Percentiles rank a stretch among this genome's conserved stretches.
Conservation (phyloP, 2,888 invertebrate genomes). For the Cordilura impudica region DNA sequence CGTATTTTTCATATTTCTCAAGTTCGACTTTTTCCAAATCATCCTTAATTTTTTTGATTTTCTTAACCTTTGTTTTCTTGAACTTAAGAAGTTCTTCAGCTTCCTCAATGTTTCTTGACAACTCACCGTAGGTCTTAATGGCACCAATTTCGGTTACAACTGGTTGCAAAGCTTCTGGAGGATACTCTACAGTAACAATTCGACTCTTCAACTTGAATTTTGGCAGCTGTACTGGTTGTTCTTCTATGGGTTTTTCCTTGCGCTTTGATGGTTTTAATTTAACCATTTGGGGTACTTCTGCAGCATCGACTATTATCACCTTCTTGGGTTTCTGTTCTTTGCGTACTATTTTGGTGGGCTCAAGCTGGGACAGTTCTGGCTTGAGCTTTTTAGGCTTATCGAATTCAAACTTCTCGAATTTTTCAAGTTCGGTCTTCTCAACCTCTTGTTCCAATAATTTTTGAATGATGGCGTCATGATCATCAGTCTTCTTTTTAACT, state of each 20-base stretch:
- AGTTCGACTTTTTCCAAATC: slow-evolving; percentile 81
- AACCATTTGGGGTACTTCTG: slow-evolving; percentile 81
- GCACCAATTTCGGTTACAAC: slow-evolving; percentile 80
- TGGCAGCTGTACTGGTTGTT: slow-evolving; percentile 82
- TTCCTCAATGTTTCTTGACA: slow-evolving; percentile 86
- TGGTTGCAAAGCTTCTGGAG: slow-evolving; percentile 80
- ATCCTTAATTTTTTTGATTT: slow-evolving; percentile 81
- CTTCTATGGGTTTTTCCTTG: slow-evolving; percentile 78
- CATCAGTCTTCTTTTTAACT: slow-evolving; percentile 74
- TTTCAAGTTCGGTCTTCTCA: slow-evolving; percentile 78
- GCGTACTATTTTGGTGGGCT: slow-evolving; percentile 81
- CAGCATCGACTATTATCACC: slow-evolving; percentile 81
- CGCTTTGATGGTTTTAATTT: slow-evolving; percentile 81
- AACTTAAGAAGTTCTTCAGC: slow-evolving; percentile 83
- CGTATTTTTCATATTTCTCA: slow-evolving; percentile 77
- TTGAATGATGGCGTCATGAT: slow-evolving; percentile 75
- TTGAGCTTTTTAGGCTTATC: slow-evolving; percentile 74
- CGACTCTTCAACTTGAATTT: slow-evolving; percentile 83
- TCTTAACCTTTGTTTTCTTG: slow-evolving; percentile 80
- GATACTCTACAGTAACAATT: slow-evolving; percentile 82
- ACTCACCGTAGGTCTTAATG: slow-evolving; percentile 82
- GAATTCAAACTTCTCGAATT: slow-evolving; percentile 78
- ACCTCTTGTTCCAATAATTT: slow-evolving; percentile 76
- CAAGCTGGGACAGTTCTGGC: slow-evolving; percentile 71
- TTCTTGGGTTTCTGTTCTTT: slow-evolving; percentile 82